Evolutionary conservation across 2,113 vertebrate genomes (phyloP), one percentile per base, ranked within the genome.

Genomic region (Hippocampus abdominalis): DNA sequence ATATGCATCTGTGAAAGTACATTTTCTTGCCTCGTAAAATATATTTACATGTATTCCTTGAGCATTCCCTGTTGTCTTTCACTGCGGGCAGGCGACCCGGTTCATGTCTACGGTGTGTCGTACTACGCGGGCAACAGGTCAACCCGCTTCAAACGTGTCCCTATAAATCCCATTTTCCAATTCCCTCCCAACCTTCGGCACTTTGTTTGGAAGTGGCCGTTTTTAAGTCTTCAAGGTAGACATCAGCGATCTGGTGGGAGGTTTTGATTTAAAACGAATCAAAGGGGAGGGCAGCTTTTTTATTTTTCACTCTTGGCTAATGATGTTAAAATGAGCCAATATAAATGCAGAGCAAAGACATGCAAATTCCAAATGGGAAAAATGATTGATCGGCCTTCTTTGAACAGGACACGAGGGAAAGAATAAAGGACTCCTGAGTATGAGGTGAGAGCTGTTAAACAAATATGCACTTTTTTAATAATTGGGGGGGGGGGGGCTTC

Each of bases 281-380:
- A 75, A 81, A 73, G 32, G 27, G 3, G 36, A 16, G 66, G 39
- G 68, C 63, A 72, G 44, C 15, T 36, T 36, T 36, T 36, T 39
- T 74, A n/a, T 44, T 44, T 39, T 73, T 68, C 75, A 73, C 48
- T 72, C 71, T 78, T 68, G 84, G 86, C 81, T 87, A 84, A 83
- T 85, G 68, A 36, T 51, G 70, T 81, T 49, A 62, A 81, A 78
- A 77, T 76, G 42, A 81, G 77, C 60, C 42, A 72, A 57, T 72
- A 71, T 59, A 86, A 61, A 74, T 77, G 60, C 74, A 81, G 78
- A 83, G 73, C 73, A 40, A 65, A 70, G 1, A 72, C 39, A 73
- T 54, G 48, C 25, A 71, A 61, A 70, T 51, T 13, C 7, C 46
- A 32, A 48, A 49, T 23, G 5, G 44, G 8, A 48, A 76, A 68